Evolutionary conservation across 2,888 invertebrate genomes (phyloP).

Genomic region (Callinectes sapidus): DNA sequence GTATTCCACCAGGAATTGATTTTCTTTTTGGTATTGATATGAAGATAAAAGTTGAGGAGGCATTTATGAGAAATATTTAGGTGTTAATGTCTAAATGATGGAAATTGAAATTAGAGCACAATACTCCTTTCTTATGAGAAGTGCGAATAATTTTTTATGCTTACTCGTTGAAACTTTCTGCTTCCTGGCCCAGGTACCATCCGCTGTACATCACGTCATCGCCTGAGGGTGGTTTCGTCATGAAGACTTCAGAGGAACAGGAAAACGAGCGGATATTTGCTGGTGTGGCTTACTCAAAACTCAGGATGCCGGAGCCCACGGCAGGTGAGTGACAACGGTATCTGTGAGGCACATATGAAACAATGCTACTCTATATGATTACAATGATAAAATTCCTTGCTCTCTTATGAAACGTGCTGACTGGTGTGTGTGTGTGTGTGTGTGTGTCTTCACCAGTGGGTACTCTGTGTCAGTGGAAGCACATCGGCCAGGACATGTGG

Average conservation of each 20-base stretch:
- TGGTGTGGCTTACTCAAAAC: constrained; percentile 85
- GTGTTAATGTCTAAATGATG: not conserved
- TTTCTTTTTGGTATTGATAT: not conserved
- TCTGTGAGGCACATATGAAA: not conserved
- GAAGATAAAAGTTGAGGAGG: not conserved
- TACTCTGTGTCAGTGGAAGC: constrained; percentile 91
- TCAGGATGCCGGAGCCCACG: constrained; percentile 87
- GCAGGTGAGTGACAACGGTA: constrained; percentile 79
- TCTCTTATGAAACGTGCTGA: not conserved
- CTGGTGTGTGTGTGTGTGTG: not conserved
- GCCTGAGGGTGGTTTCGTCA: constrained; percentile 89
- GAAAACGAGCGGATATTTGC: constrained; percentile 85
- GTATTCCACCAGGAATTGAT: not conserved
- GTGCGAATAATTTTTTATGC: not conserved
- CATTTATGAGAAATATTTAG: not conserved
- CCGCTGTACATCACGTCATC: constrained; percentile 94
- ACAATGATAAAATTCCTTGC: not conserved
- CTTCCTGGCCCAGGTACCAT: constrained; percentile 82
- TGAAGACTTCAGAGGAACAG: constrained; percentile 84
- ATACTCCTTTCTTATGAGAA: not conserved
- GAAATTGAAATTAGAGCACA: not conserved
- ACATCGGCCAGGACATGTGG: constrained; percentile 86
- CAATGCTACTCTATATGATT: not conserved
- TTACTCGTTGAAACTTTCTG: not conserved
- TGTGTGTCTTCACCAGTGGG: constrained; percentile 79